These are phyloP conservation scores for Entelurus aequoreus DNA, from an alignment of 2,113 vertebrate species.

Conservation along the genomic window DNA sequence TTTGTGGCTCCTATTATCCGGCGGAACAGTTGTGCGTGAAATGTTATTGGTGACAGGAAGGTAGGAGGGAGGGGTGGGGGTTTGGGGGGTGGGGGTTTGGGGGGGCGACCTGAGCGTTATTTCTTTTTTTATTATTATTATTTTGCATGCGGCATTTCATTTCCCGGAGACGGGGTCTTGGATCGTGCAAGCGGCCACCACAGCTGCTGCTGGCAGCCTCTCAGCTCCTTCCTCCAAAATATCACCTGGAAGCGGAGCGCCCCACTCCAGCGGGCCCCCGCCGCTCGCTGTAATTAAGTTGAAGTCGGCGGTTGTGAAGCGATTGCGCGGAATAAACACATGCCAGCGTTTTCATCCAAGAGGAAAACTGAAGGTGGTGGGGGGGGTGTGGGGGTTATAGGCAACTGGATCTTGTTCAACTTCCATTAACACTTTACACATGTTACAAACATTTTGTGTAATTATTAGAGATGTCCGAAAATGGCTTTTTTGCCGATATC, in stretches of 20 bases:
- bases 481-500: too few species aligned
- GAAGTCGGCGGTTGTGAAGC: slow-evolving; percentile 98
- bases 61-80: background rate
- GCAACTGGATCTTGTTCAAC: slow-evolving; percentile 38
- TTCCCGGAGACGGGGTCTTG: background rate
- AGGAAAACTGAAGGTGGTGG: background rate
- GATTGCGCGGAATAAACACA: slow-evolving; percentile 89
- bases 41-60: slow-evolving; percentile 96
- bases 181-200: slow-evolving; percentile 85
- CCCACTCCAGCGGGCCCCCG: slow-evolving; percentile 90
- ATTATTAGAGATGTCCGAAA: too few species aligned
- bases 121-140: slow-evolving; percentile 82
- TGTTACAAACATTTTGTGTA: slow-evolving; percentile 29
- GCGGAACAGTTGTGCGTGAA: slow-evolving; percentile 98
- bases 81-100: background rate
- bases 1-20: slow-evolving; percentile 99
- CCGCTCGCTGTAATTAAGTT: slow-evolving; percentile 99
- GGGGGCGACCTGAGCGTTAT: slow-evolving; percentile 83
- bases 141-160: background rate
- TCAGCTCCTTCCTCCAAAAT: slow-evolving; percentile 79
- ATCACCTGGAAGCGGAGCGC: slow-evolving; percentile 98
- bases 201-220: slow-evolving; percentile 97
- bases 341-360: slow-evolving; percentile 63
- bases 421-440: slow-evolving; percentile 49
- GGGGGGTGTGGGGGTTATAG: background rate